These are phyloP conservation scores for Synaphobranchus kaupii DNA, from an alignment of 2,797 vertebrate genomes.

Conservation along the genomic window DNA sequence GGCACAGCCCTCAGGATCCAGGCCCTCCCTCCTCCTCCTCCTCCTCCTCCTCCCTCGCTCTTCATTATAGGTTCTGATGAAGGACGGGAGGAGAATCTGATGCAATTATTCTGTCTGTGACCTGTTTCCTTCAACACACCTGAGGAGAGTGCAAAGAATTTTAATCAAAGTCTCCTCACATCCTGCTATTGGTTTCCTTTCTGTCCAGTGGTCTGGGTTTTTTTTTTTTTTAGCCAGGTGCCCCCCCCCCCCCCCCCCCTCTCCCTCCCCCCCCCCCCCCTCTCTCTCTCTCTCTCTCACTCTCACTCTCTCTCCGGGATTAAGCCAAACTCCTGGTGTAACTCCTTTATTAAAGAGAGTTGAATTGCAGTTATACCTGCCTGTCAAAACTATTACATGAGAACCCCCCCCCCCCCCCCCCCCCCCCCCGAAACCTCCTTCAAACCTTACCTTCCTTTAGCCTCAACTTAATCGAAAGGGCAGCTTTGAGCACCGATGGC, in stretches of 20 bases:
- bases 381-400: neutral
- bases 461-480: neutral
- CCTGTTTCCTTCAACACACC: constrained; percentile 72
- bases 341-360: constrained; percentile 54
- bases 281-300: too few species aligned
- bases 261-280: constrained; percentile 34
- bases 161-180: constrained; percentile 68
- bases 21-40: constrained; percentile 43
- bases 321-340: constrained; percentile 57
- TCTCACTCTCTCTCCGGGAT: constrained; percentile 47
- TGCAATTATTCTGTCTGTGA: constrained; percentile 69
- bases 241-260: constrained; percentile 39
- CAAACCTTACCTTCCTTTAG: neutral
- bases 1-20: constrained; percentile 55
- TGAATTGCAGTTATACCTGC: constrained; percentile 51
- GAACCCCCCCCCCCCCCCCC: neutral
- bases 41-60: constrained; percentile 41
- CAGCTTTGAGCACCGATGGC: neutral
- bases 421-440: neutral
- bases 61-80: constrained; percentile 79
- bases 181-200: constrained; percentile 56
- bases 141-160: constrained; percentile 75
- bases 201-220: constrained; percentile 42
- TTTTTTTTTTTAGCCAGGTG: constrained; percentile 67
- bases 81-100: constrained; percentile 75